Conservation (phyloP, 2,113 vertebrate species). For the Eidolon helvum region DNA sequence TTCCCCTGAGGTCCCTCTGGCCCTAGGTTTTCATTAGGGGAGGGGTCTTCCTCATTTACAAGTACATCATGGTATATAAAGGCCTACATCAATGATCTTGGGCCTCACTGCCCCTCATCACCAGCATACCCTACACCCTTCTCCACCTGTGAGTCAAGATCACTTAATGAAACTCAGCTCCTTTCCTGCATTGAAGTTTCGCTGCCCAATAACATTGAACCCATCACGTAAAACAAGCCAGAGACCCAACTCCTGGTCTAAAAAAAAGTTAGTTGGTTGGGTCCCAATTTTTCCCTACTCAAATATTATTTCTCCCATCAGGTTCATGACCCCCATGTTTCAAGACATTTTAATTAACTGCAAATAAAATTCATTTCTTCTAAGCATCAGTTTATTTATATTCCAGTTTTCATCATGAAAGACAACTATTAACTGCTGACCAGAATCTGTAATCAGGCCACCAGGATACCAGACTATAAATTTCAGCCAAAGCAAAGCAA, state of each 20-base stretch:
- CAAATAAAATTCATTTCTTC: not conserved
- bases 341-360: not conserved
- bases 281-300: not conserved
- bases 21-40: rapidly evolving
- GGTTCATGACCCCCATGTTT: rapidly evolving
- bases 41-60: not conserved
- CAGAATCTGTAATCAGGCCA: too few species aligned
- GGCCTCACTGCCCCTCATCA: rapidly evolving
- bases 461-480: not conserved
- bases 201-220: not conserved
- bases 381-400: not conserved
- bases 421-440: rapidly evolving
- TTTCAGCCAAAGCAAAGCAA: not conserved
- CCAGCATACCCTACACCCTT: not conserved
- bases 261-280: not conserved
- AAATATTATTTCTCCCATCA: not conserved
- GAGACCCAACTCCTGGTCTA: not conserved
- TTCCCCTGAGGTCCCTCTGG: rapidly evolving
- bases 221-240: too few species aligned
- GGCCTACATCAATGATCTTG: rapidly evolving
- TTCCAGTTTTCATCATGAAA: not conserved
- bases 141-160: too few species aligned
- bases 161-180: rapidly evolving
- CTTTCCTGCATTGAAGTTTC: rapidly evolving
- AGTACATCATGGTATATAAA: rapidly evolving